Evolutionary conservation across 2,888 invertebrate genomes (phyloP).

Genomic region (Mesorhabditis sp.): DNA sequence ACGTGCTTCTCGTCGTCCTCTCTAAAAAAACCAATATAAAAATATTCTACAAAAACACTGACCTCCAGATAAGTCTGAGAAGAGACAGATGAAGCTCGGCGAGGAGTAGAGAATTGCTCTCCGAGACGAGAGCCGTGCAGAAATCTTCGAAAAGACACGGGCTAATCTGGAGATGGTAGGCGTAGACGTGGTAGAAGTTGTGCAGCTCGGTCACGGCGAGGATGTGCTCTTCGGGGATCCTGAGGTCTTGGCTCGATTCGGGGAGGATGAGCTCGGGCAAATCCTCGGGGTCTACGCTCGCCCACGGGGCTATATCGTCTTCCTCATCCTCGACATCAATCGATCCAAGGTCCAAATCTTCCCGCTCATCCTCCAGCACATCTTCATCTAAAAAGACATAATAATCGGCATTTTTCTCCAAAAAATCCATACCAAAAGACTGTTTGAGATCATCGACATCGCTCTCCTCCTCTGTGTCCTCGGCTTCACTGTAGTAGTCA

Average conservation of each 20-base stretch:
- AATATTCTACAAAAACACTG: not conserved
- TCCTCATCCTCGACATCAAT: not conserved
- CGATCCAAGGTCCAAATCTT: not conserved
- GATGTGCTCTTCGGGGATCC: conserved; percentile 20
- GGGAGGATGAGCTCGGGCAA: conserved; percentile 40
- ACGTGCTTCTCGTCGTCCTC: conserved; percentile 80
- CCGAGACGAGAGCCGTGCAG: conserved; percentile 84
- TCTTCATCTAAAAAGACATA: not conserved
- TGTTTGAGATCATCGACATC: not conserved
- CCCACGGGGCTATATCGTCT: conserved; percentile 29
- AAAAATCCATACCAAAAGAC: not conserved
- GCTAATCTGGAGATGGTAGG: conserved; percentile 78
- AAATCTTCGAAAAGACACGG: conserved; percentile 93
- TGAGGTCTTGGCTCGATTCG: conserved; percentile 31
- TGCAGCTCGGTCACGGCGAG: conserved; percentile 67
- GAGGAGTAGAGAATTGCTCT: conserved; percentile 77
- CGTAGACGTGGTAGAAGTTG: conserved; percentile 88
- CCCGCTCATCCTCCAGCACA: not conserved
- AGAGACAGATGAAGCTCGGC: conserved; percentile 91
- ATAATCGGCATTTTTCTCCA: not conserved
- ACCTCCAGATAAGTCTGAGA: conserved; percentile 70
- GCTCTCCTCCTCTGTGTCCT: not conserved
- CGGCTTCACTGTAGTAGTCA: conserved; percentile 1
- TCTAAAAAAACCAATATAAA: conserved; percentile 69
- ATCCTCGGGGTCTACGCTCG: conserved; percentile 26